Evolutionary conservation across 2,797 vertebrate genomes (phyloP), one percentile per base, ranked within the genome.

Genomic region (Bradypus variegatus): DNA sequence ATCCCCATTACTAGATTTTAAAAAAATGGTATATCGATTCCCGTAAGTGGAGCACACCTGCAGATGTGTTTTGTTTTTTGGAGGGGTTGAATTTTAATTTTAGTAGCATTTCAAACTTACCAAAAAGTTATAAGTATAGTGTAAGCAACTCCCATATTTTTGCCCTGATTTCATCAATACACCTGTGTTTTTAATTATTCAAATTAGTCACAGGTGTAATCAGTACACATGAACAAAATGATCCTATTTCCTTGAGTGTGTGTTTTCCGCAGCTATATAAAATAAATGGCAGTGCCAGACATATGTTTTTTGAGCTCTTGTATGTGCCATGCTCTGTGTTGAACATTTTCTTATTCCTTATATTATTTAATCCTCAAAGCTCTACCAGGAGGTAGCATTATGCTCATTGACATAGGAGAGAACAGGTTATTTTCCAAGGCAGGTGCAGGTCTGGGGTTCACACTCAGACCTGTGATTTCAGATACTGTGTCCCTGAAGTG

Each of bases 101-200:
- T 90, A 77, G 38, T 64, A 70, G 25, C 38, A 38, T 93, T 93
- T 94, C 73, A 94, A 23, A 72, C 83, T 86, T 73, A 89, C 38
- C 5, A 1, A 58, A 70, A 89, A 33, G 18, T 78, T 86, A 58
- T 8, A 9, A 64, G 45, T 80, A 29, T 77, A 53, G 45, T 29
- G 13, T 16, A 45, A 70, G 45, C 33, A 82, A 38, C 45, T 69
- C 38, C 16, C 8, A 16, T 77, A 33, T 53, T 91, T 73, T 62
- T 41, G 31, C 76, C 6, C 58, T n/a, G 48, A 86, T 45, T 45
- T 86, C 53, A 50, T 33, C 72, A 53, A 65, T 82, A 33, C 6
- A 88, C 10, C 45, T 78, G 3, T 91, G n/a, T 81, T 80, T 93
- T 90, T 81, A 81, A 79, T 75, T 67, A 38, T 23, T 5, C 50